These are phyloP conservation scores for Eriosoma lanigerum DNA, from an alignment of 1,140 invertebrate species.

Conservation along the genomic window DNA sequence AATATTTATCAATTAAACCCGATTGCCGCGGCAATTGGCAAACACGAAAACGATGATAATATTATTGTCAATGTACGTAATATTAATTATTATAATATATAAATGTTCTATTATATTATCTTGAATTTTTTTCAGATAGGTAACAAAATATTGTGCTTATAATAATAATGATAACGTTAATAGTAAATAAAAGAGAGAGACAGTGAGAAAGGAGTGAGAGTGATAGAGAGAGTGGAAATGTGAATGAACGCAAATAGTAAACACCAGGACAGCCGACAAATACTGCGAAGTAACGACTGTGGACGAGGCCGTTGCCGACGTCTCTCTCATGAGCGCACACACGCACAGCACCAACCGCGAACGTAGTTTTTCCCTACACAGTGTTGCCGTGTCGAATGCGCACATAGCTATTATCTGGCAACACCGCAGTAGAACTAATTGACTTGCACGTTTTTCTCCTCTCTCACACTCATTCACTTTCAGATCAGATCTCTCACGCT, in stretches of 20 bases:
- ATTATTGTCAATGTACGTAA: background rate
- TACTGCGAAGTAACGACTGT: slow-evolving; percentile 44
- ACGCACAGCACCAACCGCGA: background rate
- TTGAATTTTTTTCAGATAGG: background rate
- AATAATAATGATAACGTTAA: background rate
- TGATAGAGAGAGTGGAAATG: slow-evolving; percentile 27
- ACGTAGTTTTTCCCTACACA: slow-evolving; percentile 21
- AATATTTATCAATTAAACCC: background rate
- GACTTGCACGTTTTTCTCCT: slow-evolving; percentile 11
- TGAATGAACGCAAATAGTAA: slow-evolving; percentile 46
- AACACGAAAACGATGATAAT: background rate
- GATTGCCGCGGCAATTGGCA: no score
- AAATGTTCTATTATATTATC: no score
- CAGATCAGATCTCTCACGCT: background rate
- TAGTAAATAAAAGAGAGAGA: background rate
- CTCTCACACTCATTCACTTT: background rate
- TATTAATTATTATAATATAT: background rate
- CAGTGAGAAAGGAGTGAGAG: background rate
- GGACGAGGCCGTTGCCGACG: slow-evolving; percentile 2
- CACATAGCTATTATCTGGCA: background rate
- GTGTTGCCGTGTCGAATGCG: slow-evolving; percentile 32
- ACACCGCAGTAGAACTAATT: slow-evolving; percentile 47
- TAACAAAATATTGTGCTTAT: background rate
- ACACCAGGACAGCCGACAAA: slow-evolving; percentile 18
- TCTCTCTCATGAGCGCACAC: slow-evolving; percentile 18